phyloP scores from a whole-genome alignment of 2,888 invertebrate species.

The Drosophila emarginata region DNA sequence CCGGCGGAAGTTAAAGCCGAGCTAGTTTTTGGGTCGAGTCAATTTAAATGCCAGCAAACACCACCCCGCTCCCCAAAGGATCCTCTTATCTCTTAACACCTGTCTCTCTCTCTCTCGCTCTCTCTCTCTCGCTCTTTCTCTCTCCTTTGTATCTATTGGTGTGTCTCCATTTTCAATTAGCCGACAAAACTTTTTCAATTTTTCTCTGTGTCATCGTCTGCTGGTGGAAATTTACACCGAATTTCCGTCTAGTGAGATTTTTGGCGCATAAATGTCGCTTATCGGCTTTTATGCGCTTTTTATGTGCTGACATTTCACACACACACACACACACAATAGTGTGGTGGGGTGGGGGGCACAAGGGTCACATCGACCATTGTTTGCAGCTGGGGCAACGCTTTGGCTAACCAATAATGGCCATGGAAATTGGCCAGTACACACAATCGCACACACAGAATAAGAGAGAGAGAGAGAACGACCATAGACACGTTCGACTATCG shows the following conservation, averaged over 20 bases:
- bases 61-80: background rate
- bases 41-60: background rate
- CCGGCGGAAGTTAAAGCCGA: conserved; percentile 72
- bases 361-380: conserved; percentile 47
- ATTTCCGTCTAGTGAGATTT: conserved; percentile 54
- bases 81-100: background rate
- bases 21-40: conserved; percentile 9
- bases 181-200: conserved; percentile 36
- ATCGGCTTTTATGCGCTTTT: conserved; percentile 74
- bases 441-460: background rate
- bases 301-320: conserved; percentile 57
- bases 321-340: conserved; percentile 10
- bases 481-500: conserved; percentile 64
- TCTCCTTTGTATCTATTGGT: too few species aligned
- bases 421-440: conserved; percentile 61
- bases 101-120: conserved; percentile 12
- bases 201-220: conserved; percentile 24
- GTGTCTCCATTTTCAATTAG: conserved; percentile 66
- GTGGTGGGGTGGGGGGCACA: background rate
- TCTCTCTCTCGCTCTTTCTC: background rate
- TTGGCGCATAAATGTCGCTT: conserved; percentile 73
- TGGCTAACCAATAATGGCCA: conserved; percentile 75
- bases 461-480: conserved; percentile 1
- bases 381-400: conserved; percentile 67
- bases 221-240: conserved; percentile 37